Percentiles rank a stretch among this genome's conserved stretches.
Conservation (phyloP, 2,113 vertebrate genomes). For the Chaenocephalus aceratus region DNA sequence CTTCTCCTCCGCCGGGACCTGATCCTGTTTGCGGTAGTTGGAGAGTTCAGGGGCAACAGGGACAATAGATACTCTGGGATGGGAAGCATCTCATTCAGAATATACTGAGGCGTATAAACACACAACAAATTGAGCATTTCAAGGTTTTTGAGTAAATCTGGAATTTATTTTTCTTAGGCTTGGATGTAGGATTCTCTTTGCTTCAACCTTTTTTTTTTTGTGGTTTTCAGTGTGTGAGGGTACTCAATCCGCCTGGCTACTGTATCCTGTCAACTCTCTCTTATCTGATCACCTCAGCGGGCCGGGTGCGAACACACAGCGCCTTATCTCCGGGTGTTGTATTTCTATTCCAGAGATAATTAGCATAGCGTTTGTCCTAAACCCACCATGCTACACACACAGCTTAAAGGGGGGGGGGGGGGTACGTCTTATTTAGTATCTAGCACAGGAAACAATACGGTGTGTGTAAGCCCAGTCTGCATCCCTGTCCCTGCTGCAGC, state of each 20-base stretch:
- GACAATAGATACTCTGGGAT: constrained; percentile 56
- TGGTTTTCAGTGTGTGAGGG: constrained; percentile 38
- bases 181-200: not conserved
- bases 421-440: constrained; percentile 65
- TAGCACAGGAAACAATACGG: constrained; percentile 45
- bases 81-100: constrained; percentile 36
- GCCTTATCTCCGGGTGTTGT: constrained; percentile 74
- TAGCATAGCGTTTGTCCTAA: constrained; percentile 77
- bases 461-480: constrained; percentile 67
- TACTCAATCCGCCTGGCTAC: constrained; percentile 68
- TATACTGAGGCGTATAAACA: constrained; percentile 26
- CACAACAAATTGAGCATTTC: constrained; percentile 5
- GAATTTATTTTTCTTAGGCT: not conserved
- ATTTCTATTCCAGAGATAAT: constrained; percentile 74
- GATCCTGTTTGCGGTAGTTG: constrained; percentile 68
- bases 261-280: constrained; percentile 64
- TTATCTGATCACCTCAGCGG: constrained; percentile 77
- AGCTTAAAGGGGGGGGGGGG: constrained; percentile 22
- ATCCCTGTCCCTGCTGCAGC: constrained; percentile 38
- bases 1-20: constrained; percentile 52
- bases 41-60: constrained; percentile 62
- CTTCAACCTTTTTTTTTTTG: constrained; percentile 32
- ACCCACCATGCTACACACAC: constrained; percentile 60
- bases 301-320: constrained; percentile 75
- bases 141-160: not conserved